Conservation (phyloP, 2,888 invertebrate species). For the Parnassius orleans region DNA sequence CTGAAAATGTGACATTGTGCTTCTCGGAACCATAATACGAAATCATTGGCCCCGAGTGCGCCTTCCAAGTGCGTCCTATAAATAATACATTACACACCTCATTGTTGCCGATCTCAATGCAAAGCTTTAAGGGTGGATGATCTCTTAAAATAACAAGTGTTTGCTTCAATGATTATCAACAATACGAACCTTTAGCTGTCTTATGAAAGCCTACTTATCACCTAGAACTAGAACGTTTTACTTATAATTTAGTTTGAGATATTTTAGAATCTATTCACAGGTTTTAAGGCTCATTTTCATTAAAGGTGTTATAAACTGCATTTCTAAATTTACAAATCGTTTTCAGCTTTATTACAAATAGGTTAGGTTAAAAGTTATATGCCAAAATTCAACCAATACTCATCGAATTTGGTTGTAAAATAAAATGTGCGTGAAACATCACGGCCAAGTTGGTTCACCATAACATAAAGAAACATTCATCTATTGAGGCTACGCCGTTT, state of each 20-base stretch:
- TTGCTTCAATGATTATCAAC: conserved; percentile 81
- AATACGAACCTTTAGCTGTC: conserved; percentile 78
- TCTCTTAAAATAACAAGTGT: conserved; percentile 82
- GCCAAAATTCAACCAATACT: conserved; percentile 30
- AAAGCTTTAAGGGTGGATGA: conserved; percentile 78
- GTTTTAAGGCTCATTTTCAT: conserved; percentile 31
- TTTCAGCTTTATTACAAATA: conserved; percentile 24
- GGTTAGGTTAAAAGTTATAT: conserved; percentile 33
- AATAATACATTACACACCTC: conserved; percentile 78
- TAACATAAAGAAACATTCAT: conserved; percentile 73
- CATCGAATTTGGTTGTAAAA: conserved; percentile 53
- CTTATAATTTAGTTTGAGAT: conserved; percentile 26
- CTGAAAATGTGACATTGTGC: conserved; percentile 45
- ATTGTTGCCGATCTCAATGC: conserved; percentile 68
- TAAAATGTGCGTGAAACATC: conserved; percentile 77
- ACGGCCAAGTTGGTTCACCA: conserved; percentile 80
- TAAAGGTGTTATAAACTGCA: not conserved
- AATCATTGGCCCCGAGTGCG: conserved; percentile 61
- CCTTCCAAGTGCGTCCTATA: conserved; percentile 78
- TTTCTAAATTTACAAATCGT: conserved; percentile 17
- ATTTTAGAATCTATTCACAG: not conserved
- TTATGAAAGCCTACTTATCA: conserved; percentile 65
- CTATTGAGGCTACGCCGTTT: conserved; percentile 77
- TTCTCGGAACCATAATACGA: conserved; percentile 46
- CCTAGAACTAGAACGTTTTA: conserved; percentile 33